Evolutionary conservation across 1,140 invertebrate species (phyloP).

Genomic region (Drosophila lowei): DNA sequence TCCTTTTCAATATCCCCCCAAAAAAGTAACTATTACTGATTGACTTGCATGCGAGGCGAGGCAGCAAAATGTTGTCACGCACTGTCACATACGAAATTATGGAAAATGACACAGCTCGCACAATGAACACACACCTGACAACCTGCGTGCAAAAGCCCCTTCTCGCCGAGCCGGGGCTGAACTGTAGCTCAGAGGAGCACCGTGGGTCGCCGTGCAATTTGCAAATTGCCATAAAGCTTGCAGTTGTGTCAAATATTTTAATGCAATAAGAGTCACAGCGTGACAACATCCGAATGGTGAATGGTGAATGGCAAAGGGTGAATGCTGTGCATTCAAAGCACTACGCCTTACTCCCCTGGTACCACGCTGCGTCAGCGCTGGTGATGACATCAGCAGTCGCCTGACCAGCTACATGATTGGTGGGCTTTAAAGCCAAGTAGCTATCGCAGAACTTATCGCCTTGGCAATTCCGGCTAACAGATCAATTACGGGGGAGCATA

Average conservation of each 20-base stretch:
- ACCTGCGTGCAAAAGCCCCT: conserved; percentile 26
- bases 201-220: conserved; percentile 56
- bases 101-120: conserved; percentile 44
- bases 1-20: conserved; percentile 37
- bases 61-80: conserved; percentile 53
- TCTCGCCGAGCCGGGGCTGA: no score
- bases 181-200: conserved; percentile 8
- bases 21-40: conserved; percentile 30
- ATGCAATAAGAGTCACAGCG: conserved; percentile 61
- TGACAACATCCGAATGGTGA: conserved; percentile 15
- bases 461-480: conserved; percentile 44
- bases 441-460: conserved; percentile 33
- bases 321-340: neutral
- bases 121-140: neutral
- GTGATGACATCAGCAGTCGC: conserved; percentile 45
- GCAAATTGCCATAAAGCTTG: conserved; percentile 59
- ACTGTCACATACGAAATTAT: conserved; percentile 53
- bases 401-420: conserved; percentile 1
- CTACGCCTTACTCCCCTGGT: conserved; percentile 2
- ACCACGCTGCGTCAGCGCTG: conserved; percentile 41
- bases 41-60: conserved; percentile 63
- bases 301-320: conserved; percentile 4
- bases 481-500: conserved; percentile 64
- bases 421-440: conserved; percentile 37
- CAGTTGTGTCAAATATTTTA: conserved; percentile 68